Percentiles rank a stretch among this genome's conserved stretches.
Conservation (phyloP, 2,113 vertebrate species). For the Microcebus ravelobensis region DNA sequence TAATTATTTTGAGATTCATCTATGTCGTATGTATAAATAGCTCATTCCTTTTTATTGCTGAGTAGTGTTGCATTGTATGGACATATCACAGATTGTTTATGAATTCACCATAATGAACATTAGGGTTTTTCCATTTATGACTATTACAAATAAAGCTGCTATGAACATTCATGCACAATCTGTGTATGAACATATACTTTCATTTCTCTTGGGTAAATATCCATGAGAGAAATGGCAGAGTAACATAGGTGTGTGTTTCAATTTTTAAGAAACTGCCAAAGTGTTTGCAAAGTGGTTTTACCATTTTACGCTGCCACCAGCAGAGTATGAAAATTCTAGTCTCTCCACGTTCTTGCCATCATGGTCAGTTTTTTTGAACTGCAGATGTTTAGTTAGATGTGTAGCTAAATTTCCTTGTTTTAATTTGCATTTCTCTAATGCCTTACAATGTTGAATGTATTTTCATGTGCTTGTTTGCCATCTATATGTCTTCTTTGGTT, state of each 20-base stretch:
- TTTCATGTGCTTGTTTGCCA: constrained; percentile 52
- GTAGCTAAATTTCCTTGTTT: neutral
- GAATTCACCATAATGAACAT: neutral
- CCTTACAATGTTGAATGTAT: constrained; percentile 16
- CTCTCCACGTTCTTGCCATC: neutral
- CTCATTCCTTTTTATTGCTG: neutral
- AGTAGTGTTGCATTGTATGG: neutral
- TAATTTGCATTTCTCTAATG: constrained; percentile 49
- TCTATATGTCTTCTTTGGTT: neutral
- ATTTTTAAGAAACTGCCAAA: constrained; percentile 2
- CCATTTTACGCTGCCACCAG: neutral
- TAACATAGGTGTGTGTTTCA: neutral
- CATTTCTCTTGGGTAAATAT: neutral
- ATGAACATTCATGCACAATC: neutral
- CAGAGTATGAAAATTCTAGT: neutral
- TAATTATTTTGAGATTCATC: neutral
- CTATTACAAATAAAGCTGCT: neutral
- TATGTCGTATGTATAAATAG: neutral
- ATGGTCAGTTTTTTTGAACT: neutral
- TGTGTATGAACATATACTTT: neutral
- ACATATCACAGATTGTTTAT: neutral
- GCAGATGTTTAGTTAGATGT: neutral
- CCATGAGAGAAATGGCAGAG: neutral
- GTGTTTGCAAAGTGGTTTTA: neutral
- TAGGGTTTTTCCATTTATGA: neutral